Base-by-base conservation (phyloP, 2,113 vertebrate genomes). In the Tamias sibiricus region DNA sequence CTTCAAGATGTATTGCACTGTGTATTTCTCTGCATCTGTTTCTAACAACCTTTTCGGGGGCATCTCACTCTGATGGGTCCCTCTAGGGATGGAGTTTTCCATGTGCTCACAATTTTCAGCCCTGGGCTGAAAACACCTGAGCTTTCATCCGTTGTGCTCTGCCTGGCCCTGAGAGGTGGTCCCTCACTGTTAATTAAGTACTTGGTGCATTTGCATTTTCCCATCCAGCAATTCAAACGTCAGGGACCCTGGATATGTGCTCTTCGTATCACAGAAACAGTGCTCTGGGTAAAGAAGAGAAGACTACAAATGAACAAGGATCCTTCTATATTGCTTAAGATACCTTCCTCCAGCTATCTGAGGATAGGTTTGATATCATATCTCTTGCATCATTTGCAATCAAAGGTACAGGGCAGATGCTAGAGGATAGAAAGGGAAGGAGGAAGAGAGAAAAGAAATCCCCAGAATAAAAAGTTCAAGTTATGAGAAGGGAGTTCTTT, bases 1-100 rank as follows among this genome's bases (percentile, higher is more conserved):
- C 4, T 64, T 26, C 0, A 3, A 8, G 77, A 7, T 6, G 20
- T 0, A 3, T 2, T 32, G 37, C 32, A 37, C 76, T 74, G 30
- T 26, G 3, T 32, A 20, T 54, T 13, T 40, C 20, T 8, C 16
- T 3, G 17, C 14, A 35, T 16, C 44, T 30, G 54, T 22, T 76
- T 62, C 37, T 42, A 44, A 22, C 6, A 77, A 75, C 79, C 47
- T n/a, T 1, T 80, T 54, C 52, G 35, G 44, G 52, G 30, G 49
- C 14, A 69, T 1, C 66, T 92, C 40, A 13, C 32, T 37, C 28
- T 52, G 91, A 17, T 8, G 64, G 74, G n/a, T 9, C 22, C n/a
- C 35, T 59, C 4, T 22, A 42, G 13, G 7, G 8, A 0, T 3
- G 30, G 13, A 62, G 12, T 22, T 22, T 54, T 40, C 28, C 57